phyloP scores from a whole-genome alignment of 2,888 invertebrate genomes.

The Calameuta filiformis region DNA sequence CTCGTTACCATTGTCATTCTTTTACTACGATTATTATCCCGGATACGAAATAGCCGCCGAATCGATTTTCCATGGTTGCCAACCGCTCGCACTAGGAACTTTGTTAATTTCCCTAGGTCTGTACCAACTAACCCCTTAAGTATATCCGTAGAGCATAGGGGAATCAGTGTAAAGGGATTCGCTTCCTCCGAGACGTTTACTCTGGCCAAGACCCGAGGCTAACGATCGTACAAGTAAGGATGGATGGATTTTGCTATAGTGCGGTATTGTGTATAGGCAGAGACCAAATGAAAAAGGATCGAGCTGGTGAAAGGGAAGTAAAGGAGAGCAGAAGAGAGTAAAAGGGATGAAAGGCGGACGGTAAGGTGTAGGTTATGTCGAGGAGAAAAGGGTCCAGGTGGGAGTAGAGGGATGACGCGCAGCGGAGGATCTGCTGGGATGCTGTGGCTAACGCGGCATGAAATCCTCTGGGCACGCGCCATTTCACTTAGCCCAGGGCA shows the following conservation, averaged over 20 bases:
- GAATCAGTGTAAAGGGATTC: not conserved
- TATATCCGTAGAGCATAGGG: not conserved
- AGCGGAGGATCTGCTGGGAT: not conserved
- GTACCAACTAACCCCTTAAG: not conserved
- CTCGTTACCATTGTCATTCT: not conserved
- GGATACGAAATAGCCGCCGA: not conserved
- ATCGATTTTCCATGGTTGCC: not conserved
- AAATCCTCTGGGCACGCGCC: constrained; percentile 61
- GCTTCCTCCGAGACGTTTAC: not conserved
- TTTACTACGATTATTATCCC: not conserved
- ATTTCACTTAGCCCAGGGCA: constrained; percentile 57
- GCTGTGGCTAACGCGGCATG: constrained; percentile 56
- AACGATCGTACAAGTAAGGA: not conserved
- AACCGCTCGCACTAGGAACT: not conserved
- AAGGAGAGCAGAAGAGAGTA: constrained; percentile 28
- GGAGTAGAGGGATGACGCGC: not conserved
- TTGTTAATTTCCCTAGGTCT: not conserved
- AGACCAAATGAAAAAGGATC: not conserved
- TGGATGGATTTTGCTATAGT: not conserved
- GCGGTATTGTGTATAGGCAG: not conserved
- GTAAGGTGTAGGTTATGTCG: not conserved
- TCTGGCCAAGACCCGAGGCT: not conserved
- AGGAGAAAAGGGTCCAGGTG: not conserved
- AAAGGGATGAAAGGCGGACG: constrained; percentile 34
- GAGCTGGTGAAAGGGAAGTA: constrained; percentile 9